Conservation (phyloP, 2,113 vertebrate genomes). For the Rutilus rutilus region DNA sequence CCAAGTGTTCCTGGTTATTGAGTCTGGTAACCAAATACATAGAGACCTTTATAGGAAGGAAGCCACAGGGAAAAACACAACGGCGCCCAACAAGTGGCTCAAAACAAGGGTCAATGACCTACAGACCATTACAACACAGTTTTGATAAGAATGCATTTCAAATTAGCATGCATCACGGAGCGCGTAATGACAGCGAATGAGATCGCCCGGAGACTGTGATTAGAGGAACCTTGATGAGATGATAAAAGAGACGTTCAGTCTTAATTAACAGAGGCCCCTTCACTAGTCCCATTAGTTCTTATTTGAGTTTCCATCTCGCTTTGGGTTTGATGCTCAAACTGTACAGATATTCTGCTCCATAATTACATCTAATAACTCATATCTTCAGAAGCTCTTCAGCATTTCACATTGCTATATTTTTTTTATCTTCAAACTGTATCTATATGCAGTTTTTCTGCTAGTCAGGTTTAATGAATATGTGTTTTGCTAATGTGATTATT, state of each 20-base stretch:
- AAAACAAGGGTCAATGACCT: slow-evolving; percentile 49
- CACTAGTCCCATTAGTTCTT: slow-evolving; percentile 65
- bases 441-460: neutral
- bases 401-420: neutral
- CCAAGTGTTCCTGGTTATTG: neutral
- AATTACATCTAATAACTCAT: neutral
- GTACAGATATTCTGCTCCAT: neutral
- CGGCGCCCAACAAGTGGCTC: slow-evolving; percentile 38
- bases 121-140: slow-evolving; percentile 61
- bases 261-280: slow-evolving; percentile 71
- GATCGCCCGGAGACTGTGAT: slow-evolving; percentile 70
- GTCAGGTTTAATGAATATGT: neutral
- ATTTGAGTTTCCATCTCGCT: slow-evolving; percentile 19
- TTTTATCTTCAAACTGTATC: neutral
- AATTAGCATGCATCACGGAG: slow-evolving; percentile 72
- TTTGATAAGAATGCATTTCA: slow-evolving; percentile 67
- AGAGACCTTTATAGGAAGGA: neutral
- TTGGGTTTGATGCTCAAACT: neutral
- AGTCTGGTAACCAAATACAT: neutral
- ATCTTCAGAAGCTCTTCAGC: neutral
- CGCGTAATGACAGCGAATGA: slow-evolving; percentile 71
- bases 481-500: slow-evolving; percentile 18
- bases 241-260: slow-evolving; percentile 76
- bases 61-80: neutral
- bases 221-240: slow-evolving; percentile 72